These are phyloP conservation scores for Brachyistius frenatus DNA, from an alignment of 2,113 vertebrate genomes.

Conservation along the genomic window DNA sequence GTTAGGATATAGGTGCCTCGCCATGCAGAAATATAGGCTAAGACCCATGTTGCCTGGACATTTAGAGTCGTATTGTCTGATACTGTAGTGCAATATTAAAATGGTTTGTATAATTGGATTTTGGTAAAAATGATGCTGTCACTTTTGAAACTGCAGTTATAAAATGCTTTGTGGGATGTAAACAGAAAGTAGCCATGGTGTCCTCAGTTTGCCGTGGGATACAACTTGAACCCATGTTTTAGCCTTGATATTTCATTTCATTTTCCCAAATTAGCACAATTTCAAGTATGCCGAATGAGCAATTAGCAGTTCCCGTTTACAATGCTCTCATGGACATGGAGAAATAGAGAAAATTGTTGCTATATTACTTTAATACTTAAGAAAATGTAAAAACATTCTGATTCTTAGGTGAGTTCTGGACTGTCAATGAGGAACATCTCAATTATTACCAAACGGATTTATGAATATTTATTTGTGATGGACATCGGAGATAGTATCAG, in stretches of 20 bases:
- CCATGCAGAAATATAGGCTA: no score
- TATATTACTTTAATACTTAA: background rate
- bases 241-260: no score
- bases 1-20: no score
- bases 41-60: no score
- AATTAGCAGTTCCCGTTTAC: background rate
- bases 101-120: no score
- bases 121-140: background rate
- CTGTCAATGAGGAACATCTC: background rate
- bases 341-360: background rate
- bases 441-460: background rate
- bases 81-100: no score
- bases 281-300: background rate
- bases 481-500: background rate
- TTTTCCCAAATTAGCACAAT: background rate
- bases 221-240: background rate
- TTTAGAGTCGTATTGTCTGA: no score
- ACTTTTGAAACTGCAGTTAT: background rate
- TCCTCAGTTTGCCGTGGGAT: no score
- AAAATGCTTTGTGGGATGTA: background rate
- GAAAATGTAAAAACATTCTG: background rate
- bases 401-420: background rate
- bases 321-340: background rate
- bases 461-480: background rate
- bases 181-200: background rate